phyloP scores from a whole-genome alignment of 2,888 invertebrate species.

The Drosophila rubida region DNA sequence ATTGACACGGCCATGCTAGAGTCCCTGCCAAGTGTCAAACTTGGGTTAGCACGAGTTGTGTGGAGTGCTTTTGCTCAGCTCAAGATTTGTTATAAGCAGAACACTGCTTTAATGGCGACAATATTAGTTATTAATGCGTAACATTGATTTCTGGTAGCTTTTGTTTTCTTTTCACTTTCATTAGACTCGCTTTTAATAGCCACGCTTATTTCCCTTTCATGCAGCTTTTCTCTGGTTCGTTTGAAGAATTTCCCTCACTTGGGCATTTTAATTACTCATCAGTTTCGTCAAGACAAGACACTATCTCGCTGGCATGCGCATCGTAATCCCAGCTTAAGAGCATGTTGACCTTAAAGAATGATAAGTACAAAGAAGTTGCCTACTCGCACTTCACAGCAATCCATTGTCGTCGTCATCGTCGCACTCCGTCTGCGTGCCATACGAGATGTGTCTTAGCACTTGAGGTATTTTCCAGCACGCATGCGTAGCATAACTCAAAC shows the following conservation, averaged over 20 bases:
- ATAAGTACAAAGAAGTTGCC: constrained; percentile 37
- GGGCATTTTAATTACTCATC: constrained; percentile 26
- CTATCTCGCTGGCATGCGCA: constrained; percentile 9
- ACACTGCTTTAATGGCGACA: too few relatives aligned
- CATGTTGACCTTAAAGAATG: constrained; percentile 32
- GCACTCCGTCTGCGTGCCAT: constrained; percentile 22
- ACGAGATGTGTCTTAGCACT: constrained; percentile 30
- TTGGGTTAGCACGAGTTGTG: not conserved
- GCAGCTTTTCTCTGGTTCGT: not conserved
- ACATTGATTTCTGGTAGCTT: too few relatives aligned
- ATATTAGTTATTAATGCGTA: too few relatives aligned
- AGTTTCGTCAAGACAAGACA: constrained; percentile 3
- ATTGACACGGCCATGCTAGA: constrained; percentile 33
- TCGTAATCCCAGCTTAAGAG: constrained; percentile 34
- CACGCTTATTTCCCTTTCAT: not conserved
- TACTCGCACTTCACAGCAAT: constrained; percentile 25
- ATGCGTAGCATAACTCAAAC: constrained; percentile 76
- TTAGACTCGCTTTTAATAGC: too few relatives aligned
- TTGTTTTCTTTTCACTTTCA: too few relatives aligned
- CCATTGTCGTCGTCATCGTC: constrained; percentile 16
- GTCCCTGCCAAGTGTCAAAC: not conserved
- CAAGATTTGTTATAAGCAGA: too few relatives aligned
- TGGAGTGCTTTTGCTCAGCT: too few relatives aligned
- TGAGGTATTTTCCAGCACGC: constrained; percentile 61
- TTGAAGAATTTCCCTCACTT: not conserved